A percentile compares a stretch with the other conserved stretches of the same genome.
phyloP scores from a whole-genome alignment of 2,113 vertebrate genomes.

The Maccullochella peelii region DNA sequence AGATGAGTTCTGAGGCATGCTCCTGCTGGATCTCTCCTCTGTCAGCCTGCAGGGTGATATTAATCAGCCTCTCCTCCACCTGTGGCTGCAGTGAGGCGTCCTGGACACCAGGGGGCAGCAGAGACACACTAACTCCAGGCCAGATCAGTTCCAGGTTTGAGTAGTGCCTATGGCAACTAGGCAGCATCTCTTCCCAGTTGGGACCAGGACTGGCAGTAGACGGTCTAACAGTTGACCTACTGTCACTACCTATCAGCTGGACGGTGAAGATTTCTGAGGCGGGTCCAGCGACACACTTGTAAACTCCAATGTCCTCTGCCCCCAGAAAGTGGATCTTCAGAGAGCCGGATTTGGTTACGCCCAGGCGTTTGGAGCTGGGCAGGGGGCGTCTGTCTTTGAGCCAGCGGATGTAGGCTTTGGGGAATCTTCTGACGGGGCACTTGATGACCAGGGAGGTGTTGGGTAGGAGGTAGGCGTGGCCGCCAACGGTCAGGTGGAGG shows the following conservation, averaged over 20 bases:
- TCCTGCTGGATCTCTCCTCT: slow-evolving; percentile 85
- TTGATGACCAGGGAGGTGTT: slow-evolving; percentile 91
- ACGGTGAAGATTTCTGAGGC: slow-evolving; percentile 86
- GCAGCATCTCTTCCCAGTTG: slow-evolving; percentile 14
- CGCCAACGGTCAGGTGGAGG: slow-evolving; percentile 90
- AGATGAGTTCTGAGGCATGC: slow-evolving; percentile 87
- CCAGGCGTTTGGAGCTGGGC: slow-evolving; percentile 84
- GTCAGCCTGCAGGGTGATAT: slow-evolving; percentile 88
- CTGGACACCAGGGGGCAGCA: slow-evolving; percentile 58
- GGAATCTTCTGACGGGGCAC: slow-evolving; percentile 90
- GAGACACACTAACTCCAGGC: slow-evolving; percentile 1
- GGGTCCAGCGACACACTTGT: slow-evolving; percentile 87
- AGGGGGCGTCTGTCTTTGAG: slow-evolving; percentile 87
- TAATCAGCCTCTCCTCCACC: slow-evolving; percentile 85
- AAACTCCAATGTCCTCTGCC: slow-evolving; percentile 85
- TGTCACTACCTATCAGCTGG: slow-evolving; percentile 89
- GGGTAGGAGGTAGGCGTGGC: slow-evolving; percentile 91
- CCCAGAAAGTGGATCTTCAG: slow-evolving; percentile 89
- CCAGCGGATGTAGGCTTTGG: slow-evolving; percentile 90
- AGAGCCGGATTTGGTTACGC: slow-evolving; percentile 88
- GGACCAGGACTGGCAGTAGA: slow-evolving; percentile 4
- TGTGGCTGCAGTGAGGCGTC: slow-evolving; percentile 63
- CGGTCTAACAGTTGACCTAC: slow-evolving; percentile 79
- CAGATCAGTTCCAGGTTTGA: fast-evolving
- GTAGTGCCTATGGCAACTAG: slow-evolving; percentile 34